Base-by-base conservation (phyloP, 1,140 invertebrate genomes). In the Apocrypta bakeri region DNA sequence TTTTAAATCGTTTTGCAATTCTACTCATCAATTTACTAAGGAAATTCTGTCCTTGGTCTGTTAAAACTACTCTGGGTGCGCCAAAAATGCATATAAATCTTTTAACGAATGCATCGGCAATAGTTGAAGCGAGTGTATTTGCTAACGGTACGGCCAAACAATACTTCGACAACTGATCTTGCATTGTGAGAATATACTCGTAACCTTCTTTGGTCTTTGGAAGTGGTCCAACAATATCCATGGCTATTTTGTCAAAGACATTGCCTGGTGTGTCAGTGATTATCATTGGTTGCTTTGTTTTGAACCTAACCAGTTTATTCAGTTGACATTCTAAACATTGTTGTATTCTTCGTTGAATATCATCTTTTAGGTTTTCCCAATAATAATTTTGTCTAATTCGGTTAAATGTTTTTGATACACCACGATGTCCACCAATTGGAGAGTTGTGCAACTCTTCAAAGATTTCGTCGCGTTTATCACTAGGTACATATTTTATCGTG, bases 141-240 rank as follows among this genome's bases (percentile, higher is more conserved):
- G 0, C n/a, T 1, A 85, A 17, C 0, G 80, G 80, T 0, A 83
- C 64, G 0, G 80, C 81, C 0, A 85, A 8, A 14, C 72, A 85
- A 77, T 79, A 85, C 82, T 87, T 84, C 0, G 84, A 84, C 8
- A 85, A 27, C 11, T 78, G 24, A 71, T 84, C 84, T 69, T 1
- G 79, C 77, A 9, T 82, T 12, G 63, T 64, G 9, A 64, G 17
- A 21, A 64, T 64, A 27, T 64, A 64, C 11, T 64, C 63, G 12
- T 27, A 25, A 2, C 63, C 63, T 6, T 64, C 25, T 25, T 64
- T 24, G 1, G 63, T 25, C 25, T 27, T 64, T 1, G n/a, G n/a
- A 1, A 64, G 6, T 0, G 63, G 63, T 25, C 63, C 63, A 1
- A 64, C 63, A 24, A 63, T 63, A 12, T 63, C 61, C 24, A 63